Base-by-base conservation (phyloP, 2,888 invertebrate genomes). In the Craniophora ligustri region DNA sequence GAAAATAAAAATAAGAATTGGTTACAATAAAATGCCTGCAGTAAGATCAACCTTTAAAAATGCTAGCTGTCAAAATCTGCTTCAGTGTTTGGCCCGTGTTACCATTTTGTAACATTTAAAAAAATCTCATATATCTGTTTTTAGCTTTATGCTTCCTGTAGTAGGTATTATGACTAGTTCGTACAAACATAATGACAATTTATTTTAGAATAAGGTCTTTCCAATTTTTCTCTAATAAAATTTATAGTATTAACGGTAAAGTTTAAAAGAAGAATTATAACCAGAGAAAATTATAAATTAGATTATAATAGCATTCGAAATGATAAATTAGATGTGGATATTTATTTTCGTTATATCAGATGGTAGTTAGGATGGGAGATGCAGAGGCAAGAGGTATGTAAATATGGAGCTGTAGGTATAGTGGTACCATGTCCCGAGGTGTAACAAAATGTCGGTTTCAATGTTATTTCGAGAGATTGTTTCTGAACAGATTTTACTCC, bases 401-500 rank as follows among this genome's bases (percentile, higher is more conserved):
- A 42, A 76, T 76, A 76, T 34, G 16, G 31, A 21, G 55, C 40
- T 34, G 23, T 77, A 86, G 82, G 74, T 77, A n/a, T n/a, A 79
- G 67, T 61, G 49, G 72, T 84, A 84, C 83, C 18, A 26, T 47
- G 55, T 45, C 66, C 65, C 26, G 53, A 60, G 42, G 53, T 61
- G 42, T 61, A 45, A 58, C 53, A 61, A 72, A 54, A 57, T 50
- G 60, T 53, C 39, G 72, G 81, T 84, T n/a, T 82, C 78, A 76
- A 71, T 81, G 64, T 76, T 67, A 64, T 49, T 85, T 83, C 78
- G 42, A 81, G 42, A 81, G 71, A 84, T 85, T 86, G 81, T 85
- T 81, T 83, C 78, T 76, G 69, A 72, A 81, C 85, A 89, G 79
- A 91, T 87, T 91, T 85, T 86, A 91, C 88, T 89, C 88, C 89